These are phyloP conservation scores for Carassius carassius DNA, from an alignment of 2,113 vertebrate species.

Conservation along the genomic window DNA sequence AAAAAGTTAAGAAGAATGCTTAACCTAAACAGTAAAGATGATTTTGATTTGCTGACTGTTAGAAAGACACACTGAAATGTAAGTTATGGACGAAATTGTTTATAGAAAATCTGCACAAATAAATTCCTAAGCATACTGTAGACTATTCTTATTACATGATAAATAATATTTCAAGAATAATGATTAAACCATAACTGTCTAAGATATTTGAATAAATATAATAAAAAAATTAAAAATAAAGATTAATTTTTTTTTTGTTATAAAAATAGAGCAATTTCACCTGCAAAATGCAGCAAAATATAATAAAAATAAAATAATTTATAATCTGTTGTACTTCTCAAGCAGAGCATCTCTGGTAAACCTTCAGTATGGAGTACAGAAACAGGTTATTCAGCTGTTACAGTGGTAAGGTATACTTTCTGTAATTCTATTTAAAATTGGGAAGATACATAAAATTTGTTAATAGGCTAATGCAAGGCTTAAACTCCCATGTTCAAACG, in stretches of 20 bases:
- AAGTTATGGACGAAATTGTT: background rate
- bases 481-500: background rate
- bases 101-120: background rate
- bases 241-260: background rate
- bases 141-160: background rate
- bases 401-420: background rate
- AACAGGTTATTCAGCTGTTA: background rate
- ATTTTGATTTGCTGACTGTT: too few relatives aligned
- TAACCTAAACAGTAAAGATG: too few relatives aligned
- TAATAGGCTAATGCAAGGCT: background rate
- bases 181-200: background rate
- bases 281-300: too few relatives aligned
- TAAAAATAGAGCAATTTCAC: background rate
- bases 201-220: conserved; percentile 8
- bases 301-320: background rate
- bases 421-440: background rate
- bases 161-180: background rate
- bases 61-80: background rate
- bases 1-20: too few relatives aligned
- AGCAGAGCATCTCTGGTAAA: background rate
- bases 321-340: background rate
- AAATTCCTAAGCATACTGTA: background rate
- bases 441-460: background rate
- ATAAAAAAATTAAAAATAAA: background rate
- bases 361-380: background rate